A percentile compares a stretch with the other conserved stretches of the same genome.
phyloP scores from a whole-genome alignment of 2,113 vertebrate species.

The Trochalopteron elliotii region DNA sequence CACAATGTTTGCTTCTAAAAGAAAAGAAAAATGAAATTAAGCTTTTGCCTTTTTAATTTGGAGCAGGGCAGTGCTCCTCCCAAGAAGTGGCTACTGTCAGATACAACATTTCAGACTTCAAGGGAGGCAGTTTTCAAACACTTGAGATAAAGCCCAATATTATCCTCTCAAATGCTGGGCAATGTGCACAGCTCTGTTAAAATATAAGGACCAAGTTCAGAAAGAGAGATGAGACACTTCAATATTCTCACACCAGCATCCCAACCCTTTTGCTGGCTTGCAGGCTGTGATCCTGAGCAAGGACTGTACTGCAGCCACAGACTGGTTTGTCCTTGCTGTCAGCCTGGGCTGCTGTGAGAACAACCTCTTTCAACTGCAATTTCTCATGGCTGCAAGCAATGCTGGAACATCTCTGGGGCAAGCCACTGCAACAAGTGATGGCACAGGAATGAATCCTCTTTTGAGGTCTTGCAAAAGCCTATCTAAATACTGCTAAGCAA shows the following conservation, averaged over 20 bases:
- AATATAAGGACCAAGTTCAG: neutral
- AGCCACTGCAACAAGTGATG: neutral
- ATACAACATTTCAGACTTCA: neutral
- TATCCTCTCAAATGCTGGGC: neutral
- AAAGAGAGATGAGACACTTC: neutral
- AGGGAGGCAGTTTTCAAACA: neutral
- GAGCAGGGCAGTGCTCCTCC: neutral
- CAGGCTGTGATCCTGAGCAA: neutral
- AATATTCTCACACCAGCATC: rapidly evolving
- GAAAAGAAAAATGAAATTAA: neutral
- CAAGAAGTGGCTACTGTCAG: neutral
- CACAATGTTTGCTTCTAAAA: neutral
- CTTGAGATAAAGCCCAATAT: neutral
- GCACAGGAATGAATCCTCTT: neutral
- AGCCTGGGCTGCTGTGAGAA: neutral
- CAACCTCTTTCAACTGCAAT: neutral
- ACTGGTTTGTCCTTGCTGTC: neutral
- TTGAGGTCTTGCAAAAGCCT: neutral
- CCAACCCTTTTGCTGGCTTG: neutral
- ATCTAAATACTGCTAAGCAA: neutral
- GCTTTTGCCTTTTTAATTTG: neutral
- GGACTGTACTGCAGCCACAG: neutral
- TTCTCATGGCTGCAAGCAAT: neutral
- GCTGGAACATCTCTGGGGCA: neutral
- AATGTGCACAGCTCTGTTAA: neutral